Percentiles rank a stretch among this genome's conserved stretches.
These are phyloP conservation scores for Synodontis membranacea DNA, from an alignment of 2,113 vertebrate genomes.

Conservation along the genomic window DNA sequence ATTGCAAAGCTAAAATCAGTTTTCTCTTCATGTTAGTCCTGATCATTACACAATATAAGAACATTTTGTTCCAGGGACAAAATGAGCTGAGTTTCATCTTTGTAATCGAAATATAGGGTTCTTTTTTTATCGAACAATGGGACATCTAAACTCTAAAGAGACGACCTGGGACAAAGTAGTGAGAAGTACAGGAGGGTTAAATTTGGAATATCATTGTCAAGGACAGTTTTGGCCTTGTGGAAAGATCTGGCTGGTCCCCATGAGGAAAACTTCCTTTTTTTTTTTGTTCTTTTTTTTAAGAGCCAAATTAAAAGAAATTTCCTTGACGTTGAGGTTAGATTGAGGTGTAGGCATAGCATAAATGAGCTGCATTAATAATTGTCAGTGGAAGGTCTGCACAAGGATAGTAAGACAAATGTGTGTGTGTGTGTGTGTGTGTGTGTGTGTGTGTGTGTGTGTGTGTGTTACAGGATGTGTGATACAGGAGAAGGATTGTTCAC, in stretches of 20 bases:
- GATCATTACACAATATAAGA: background rate
- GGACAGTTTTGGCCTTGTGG: background rate
- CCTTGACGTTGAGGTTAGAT: background rate
- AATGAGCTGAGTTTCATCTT: background rate
- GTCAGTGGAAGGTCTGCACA: background rate
- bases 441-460: slow-evolving; percentile 42
- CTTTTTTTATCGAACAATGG: background rate
- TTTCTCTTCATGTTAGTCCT: background rate
- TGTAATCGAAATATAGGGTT: background rate
- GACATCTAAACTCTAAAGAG: background rate
- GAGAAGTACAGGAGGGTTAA: background rate
- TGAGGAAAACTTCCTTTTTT: background rate
- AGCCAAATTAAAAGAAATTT: background rate
- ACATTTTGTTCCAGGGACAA: background rate
- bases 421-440: slow-evolving; percentile 41
- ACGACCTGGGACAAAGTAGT: background rate
- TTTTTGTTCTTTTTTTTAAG: background rate
- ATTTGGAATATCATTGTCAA: background rate
- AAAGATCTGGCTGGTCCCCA: background rate
- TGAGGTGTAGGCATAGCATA: background rate
- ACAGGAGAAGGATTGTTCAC: slow-evolving; percentile 99
- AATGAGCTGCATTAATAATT: background rate
- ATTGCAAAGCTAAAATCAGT: background rate
- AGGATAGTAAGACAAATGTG: background rate
- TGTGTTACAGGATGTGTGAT: slow-evolving; percentile 93